Percentiles rank a stretch among this genome's conserved stretches.
These are phyloP conservation scores for Crax fasciolata DNA, from an alignment of 2,797 vertebrate genomes.

Conservation along the genomic window DNA sequence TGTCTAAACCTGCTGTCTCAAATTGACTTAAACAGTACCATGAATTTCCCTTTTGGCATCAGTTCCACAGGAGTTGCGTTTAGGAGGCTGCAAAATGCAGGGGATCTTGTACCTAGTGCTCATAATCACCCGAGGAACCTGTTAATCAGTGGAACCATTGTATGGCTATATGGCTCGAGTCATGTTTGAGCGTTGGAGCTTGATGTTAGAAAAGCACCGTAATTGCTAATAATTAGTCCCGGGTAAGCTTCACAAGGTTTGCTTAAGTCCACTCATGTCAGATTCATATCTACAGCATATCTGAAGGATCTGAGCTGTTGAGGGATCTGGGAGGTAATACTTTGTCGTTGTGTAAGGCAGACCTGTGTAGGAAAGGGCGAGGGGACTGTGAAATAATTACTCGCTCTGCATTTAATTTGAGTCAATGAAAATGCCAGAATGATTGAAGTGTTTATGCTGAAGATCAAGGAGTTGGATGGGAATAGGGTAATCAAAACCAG, in stretches of 20 bases:
- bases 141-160: constrained; percentile 7
- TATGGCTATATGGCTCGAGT: not conserved
- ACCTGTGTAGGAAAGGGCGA: constrained; percentile 58
- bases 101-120: not conserved
- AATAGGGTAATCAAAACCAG: constrained; percentile 62
- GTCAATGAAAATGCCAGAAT: constrained; percentile 83
- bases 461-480: constrained; percentile 73
- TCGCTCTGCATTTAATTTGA: constrained; percentile 82
- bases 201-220: not conserved
- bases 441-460: constrained; percentile 80
- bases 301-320: constrained; percentile 21
- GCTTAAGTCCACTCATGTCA: not conserved
- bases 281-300: not conserved
- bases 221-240: constrained; percentile 42
- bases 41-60: not conserved
- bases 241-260: constrained; percentile 27
- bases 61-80: not conserved
- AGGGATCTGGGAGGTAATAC: constrained; percentile 69
- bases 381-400: constrained; percentile 81
- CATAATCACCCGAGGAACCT: not conserved
- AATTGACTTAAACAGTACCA: not conserved
- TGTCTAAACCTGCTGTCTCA: not conserved
- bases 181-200: constrained; percentile 18
- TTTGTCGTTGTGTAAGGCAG: constrained; percentile 74
- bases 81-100: not conserved